phyloP scores from a whole-genome alignment of 2,797 vertebrate species.

The Lagodon rhomboides region DNA sequence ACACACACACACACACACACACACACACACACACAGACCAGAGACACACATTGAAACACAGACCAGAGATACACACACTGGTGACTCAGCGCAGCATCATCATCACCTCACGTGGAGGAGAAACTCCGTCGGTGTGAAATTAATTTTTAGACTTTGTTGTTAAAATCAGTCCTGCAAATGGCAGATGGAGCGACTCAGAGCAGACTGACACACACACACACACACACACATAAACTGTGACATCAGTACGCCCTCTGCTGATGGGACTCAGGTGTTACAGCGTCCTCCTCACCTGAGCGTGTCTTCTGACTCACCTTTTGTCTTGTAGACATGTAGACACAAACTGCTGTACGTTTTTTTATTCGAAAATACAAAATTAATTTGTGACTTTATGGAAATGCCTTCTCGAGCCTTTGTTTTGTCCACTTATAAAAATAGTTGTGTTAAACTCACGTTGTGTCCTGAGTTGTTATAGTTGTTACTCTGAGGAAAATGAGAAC shows the following conservation, averaged over 20 bases:
- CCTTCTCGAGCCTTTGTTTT: too few species aligned
- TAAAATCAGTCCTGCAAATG: slow-evolving; percentile 19
- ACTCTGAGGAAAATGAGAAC: too few species aligned
- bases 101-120: slow-evolving; percentile 76
- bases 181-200: slow-evolving; percentile 56
- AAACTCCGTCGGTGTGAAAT: slow-evolving; percentile 67
- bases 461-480: too few species aligned
- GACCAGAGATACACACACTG: slow-evolving; percentile 43
- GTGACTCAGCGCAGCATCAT: slow-evolving; percentile 70
- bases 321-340: too few species aligned
- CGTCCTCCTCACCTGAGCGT: slow-evolving; percentile 12
- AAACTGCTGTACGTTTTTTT: too few species aligned
- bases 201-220: slow-evolving; percentile 25
- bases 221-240: slow-evolving; percentile 15
- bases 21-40: slow-evolving; percentile 48
- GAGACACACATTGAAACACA: slow-evolving; percentile 48
- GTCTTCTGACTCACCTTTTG: neutral
- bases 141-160: slow-evolving; percentile 64
- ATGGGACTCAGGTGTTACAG: slow-evolving; percentile 30
- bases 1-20: slow-evolving; percentile 46
- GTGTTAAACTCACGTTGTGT: too few species aligned
- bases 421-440: too few species aligned
- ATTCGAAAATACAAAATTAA: neutral
- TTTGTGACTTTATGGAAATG: too few species aligned
- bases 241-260: slow-evolving; percentile 58